Evolutionary conservation across 1,140 invertebrate genomes (phyloP), one percentile per base, ranked within the genome.

Genomic region (Belonocnema kinseyi): DNA sequence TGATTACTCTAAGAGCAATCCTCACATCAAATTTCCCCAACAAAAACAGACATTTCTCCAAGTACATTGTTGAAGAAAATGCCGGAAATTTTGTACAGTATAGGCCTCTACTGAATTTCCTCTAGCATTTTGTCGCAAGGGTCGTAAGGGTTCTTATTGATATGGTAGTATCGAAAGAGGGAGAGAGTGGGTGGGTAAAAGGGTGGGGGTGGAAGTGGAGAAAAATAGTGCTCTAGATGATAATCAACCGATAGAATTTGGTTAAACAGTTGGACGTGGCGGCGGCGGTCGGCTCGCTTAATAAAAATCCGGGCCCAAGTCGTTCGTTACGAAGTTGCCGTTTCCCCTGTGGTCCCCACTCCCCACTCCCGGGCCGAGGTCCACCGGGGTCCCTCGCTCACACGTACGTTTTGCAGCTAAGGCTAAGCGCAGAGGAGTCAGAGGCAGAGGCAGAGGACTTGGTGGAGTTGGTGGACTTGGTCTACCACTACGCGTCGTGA

Each of bases 191-290:
- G 16, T 72, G 13, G 75, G 51, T n/a, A n/a, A n/a, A n/a, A n/a
- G n/a, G n/a, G n/a, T n/a, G 19, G 58, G 72, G 50, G 50, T 40
- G 3, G 21, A 26, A 3, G 21, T 26, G 19, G 58, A 74, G 50
- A 33, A 40, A 50, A 56, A 56, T 21, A 21, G 75, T 72, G 61
- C 61, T 54, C 77, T 81, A 72, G 81, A 52, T 73, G 82, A 83
- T 82, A 79, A 84, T 83, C 79, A 66, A 71, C 76, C 77, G 83
- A 83, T 84, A 80, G 84, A 85, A 85, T 85, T 85, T 82, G 78
- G 84, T 85, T 85, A 85, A 85, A 85, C 80, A 85, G 83, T 80
- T 61, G 51, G 83, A 77, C 73, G 83, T 75, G 70, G 83, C 80
- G 77, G 83, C 80, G 77, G 82, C 82, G 80, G 81, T 84, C 80